A percentile compares a stretch with the other conserved stretches of the same genome.
Conservation (phyloP, 1,140 invertebrate species). For the Pinna nobilis region DNA sequence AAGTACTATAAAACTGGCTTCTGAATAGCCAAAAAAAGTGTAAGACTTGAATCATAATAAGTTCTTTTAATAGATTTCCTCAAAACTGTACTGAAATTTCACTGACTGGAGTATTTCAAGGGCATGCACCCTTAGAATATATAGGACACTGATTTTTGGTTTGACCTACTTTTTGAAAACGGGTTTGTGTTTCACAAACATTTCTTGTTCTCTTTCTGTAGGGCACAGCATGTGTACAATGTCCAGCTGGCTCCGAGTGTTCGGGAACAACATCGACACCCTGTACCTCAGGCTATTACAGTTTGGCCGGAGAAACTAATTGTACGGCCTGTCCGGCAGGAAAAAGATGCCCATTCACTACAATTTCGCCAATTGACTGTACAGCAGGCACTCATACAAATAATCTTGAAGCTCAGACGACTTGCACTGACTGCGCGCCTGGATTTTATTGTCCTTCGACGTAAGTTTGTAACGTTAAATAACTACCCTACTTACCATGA, state of each 20-base stretch:
- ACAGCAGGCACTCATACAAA: constrained; percentile 55
- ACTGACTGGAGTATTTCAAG: no score
- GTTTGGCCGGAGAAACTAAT: constrained; percentile 51
- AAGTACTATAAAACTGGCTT: no score
- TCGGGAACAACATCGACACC: constrained; percentile 42
- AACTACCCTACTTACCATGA: no score
- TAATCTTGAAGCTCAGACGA: constrained; percentile 41
- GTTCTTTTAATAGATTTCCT: no score
- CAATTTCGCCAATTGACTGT: constrained; percentile 58
- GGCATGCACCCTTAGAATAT: no score
- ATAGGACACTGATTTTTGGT: background rate
- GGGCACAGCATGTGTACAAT: constrained; percentile 57
- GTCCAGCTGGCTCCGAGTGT: constrained; percentile 67
- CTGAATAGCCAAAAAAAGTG: no score
- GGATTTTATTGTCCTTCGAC: constrained; percentile 59
- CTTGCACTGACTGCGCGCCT: constrained; percentile 65
- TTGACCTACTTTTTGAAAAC: background rate
- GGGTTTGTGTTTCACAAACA: background rate
- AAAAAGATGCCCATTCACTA: constrained; percentile 63
- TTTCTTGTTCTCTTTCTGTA: constrained; percentile 35
- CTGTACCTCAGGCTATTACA: constrained; percentile 66
- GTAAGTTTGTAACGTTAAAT: constrained; percentile 43
- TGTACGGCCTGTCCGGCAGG: constrained; percentile 66
- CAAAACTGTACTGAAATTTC: no score
- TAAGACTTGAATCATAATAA: no score